Evolutionary conservation across 2,113 vertebrate species (phyloP), one percentile per base, ranked within the genome.

Genomic region (Lepus europaeus): DNA sequence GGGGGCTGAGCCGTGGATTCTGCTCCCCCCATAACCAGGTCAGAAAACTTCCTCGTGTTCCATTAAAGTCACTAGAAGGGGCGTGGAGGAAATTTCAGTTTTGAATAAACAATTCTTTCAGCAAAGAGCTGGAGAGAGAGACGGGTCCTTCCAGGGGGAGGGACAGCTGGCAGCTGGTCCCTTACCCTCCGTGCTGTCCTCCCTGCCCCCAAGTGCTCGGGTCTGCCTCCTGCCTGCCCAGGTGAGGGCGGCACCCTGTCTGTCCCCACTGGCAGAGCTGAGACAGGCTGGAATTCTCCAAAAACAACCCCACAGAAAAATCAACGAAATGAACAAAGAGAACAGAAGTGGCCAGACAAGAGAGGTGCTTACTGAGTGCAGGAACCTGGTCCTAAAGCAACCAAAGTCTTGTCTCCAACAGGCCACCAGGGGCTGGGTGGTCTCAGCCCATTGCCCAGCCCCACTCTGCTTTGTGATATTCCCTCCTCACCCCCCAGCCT

Each of bases 261-360:
- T 31, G 31, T 19, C 39, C 77, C 63, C 31, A 56, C 89, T 79
- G 59, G 53, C 74, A n/a, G 51, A 90, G 61, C 81, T 88, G 87
- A 95, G 94, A 92, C 77, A 90, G 69, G 81, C 82, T 96, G 91
- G 96, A 97, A 97, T 97, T 90, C 95, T 88, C 91, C 69, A 93
- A 95, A 95, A 97, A 87, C 83, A 96, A 82, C 83, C 87, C 61
- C 66, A 22, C 20, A 79, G 91, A 93, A 88, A 59, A 90, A 82
- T 16, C 89, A 89, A 33, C 10, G 10, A 94, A 74, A 70, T 63
- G 93, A 96, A 95, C 91, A 93, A 92, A 95, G 94, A 73, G 23
- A 82, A 83, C 13, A 61, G 11, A 86, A 87, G 70, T 78, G 87
- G 45, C 61, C 9, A n/a, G 93, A 68, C 85, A 64, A 63, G 81